Conservation (phyloP, 2,113 vertebrate genomes). For the Acrocephalus kingi region DNA sequence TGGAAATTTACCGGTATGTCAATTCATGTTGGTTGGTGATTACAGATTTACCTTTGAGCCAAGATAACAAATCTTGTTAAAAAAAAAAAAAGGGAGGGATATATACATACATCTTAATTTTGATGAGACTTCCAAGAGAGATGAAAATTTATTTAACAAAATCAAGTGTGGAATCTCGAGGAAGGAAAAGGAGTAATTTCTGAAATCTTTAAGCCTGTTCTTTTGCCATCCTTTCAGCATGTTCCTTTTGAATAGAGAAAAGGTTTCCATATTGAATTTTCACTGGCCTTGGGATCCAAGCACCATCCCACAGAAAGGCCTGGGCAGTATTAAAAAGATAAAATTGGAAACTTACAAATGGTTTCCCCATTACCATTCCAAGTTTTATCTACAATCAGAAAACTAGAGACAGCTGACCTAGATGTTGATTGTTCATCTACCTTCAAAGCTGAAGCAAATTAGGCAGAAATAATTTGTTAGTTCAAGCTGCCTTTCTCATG, state of each 20-base stretch:
- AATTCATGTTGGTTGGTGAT: neutral
- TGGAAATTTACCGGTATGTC: neutral
- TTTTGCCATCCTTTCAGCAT: neutral
- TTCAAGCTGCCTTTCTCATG: neutral
- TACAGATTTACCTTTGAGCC: neutral
- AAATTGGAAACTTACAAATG: neutral
- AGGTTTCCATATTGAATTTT: neutral
- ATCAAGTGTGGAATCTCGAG: neutral
- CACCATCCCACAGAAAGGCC: neutral
- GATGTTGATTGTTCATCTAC: neutral
- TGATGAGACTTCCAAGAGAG: neutral
- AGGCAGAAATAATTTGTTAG: slow-evolving; percentile 20
- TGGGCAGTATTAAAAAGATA: neutral
- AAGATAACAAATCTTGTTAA: neutral
- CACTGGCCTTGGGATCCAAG: neutral
- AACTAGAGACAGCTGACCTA: neutral
- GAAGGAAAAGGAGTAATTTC: neutral
- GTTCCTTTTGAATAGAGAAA: neutral
- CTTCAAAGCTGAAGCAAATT: slow-evolving; percentile 2
- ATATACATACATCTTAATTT: neutral
- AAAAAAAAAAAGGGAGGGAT: rapidly evolving
- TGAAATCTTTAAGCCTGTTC: neutral
- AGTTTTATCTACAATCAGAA: neutral
- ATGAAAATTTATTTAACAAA: neutral
- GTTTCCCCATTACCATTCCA: neutral